These are phyloP conservation scores for Percina caprodes DNA, from an alignment of 2,113 vertebrate genomes.

Conservation along the genomic window DNA sequence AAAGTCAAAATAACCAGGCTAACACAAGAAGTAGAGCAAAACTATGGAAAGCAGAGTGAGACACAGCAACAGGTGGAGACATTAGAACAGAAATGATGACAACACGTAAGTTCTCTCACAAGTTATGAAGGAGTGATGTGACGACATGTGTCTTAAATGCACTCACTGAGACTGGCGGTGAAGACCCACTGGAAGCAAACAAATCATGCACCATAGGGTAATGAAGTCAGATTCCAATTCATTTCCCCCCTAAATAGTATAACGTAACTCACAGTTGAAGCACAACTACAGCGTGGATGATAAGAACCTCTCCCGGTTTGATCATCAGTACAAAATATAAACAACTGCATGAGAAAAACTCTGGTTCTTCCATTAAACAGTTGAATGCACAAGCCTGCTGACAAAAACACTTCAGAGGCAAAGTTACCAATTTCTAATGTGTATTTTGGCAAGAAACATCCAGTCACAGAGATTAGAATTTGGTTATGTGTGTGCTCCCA, in stretches of 20 bases:
- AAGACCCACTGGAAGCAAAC: background rate
- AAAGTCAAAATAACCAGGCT: slow-evolving; percentile 41
- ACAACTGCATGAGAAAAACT: too few relatives aligned
- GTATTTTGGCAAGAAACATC: background rate
- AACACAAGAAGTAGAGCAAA: slow-evolving; percentile 3
- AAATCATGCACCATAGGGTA: background rate
- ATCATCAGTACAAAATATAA: background rate
- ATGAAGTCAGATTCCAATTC: background rate
- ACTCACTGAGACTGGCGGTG: too few relatives aligned
- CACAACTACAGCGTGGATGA: background rate
- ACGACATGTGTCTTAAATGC: background rate
- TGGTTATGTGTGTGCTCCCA: background rate
- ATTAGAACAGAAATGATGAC: background rate
- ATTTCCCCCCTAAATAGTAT: background rate
- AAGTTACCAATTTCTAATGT: background rate
- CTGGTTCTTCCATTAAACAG: background rate
- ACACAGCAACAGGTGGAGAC: slow-evolving; percentile 50
- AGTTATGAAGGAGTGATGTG: background rate
- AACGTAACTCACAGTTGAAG: background rate
- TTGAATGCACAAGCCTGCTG: background rate
- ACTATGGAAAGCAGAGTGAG: background rate
- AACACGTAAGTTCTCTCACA: background rate
- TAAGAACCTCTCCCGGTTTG: background rate
- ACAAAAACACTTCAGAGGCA: background rate
- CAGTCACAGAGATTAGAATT: background rate